Base-by-base conservation (phyloP, 2,113 vertebrate genomes). In the Zosterops lateralis region DNA sequence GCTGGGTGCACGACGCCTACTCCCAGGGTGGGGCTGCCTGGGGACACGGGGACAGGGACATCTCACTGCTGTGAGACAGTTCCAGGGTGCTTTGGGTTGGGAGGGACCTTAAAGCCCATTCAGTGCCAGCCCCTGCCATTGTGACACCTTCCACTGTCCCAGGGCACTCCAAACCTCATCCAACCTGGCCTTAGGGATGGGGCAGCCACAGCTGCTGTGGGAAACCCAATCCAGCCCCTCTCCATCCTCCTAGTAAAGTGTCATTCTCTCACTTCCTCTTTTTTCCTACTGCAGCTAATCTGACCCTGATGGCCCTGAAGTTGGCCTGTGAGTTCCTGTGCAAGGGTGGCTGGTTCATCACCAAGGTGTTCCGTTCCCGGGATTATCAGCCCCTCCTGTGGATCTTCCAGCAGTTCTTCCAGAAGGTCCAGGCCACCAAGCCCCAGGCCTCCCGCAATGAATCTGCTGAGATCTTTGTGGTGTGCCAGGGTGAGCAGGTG, bases 371-470 rank as follows among this genome's bases (percentile, higher is more conserved):
- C 93, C 99, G 99, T 51, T 99, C 99, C 42, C 98, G 98, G 72
- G 99, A 99, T 92, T 99, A 99, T 92, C 99, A 99, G 92, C 98
- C 99, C 0, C 98, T 99, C 7, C 97, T 99, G 7, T 99, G 99
- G 99, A 99, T 99, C 96, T 99, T 99, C 95, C 99, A 99, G 97
- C 99, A 99, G 97, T 98, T 99, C 82, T 99, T 99, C 96, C 98
- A 90, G 84, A 99, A 98, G 70, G 99, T 99, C 22, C 99, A 99
- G 92, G 98, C 99, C 92, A 99, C 99, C 71, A 99, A 99, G 42
- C 99, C 99, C 0, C 99, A 99, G 85, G 99, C 99, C 1, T 99
- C 99, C 5, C 98, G 99, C 71, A 99, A 99, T 0, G 99, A 99
- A 91, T 99, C 99, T 0, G 99, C 99, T 1, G 99, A 99, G 97